Base-by-base conservation (phyloP, 1,140 invertebrate species). In the Drosophila pectinifera region DNA sequence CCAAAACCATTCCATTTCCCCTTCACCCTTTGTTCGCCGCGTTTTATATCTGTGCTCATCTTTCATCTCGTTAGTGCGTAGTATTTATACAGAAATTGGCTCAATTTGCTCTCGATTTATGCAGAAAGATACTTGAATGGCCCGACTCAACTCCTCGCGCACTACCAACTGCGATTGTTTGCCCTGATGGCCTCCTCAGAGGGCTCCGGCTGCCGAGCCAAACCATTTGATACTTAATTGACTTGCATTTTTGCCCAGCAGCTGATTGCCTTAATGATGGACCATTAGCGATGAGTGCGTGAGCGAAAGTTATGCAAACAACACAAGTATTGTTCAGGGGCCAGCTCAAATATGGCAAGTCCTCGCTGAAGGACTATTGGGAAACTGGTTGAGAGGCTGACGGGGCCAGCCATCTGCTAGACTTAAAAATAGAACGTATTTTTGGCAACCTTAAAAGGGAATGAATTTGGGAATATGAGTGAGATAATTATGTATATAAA, bases 71-170 rank as follows among this genome's bases (percentile, higher is more conserved):
- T 90, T 88, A 90, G 80, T 88, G 73, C 70, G 76, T 83, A 43
- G 79, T 88, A 89, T 88, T 88, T 88, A 88, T 88, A 73, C 73
- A 80, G 76, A 77, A 89, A 89, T 88, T 88, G 84, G 84, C 84
- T 89, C 84, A 89, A 88, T 88, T 88, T 88, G 80, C 80, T 67
- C 73, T 80, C 84, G 84, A 88, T 88, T 88, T 88, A 89, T 89
- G 85, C 84, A 78, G 84, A 68, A 53, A 86, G 69, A 83, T 79
- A 65, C 83, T 88, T 83, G 65, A 88, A 79, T 80, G 73, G 80
- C 84, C 69, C 22, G 22, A 4, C 22, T 22, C 22, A 1, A 2
- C 49, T 61, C 39, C 63, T 46, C 75, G n/a, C n/a, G n/a, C n/a
- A 39, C 38, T n/a, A n/a, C 14, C 14, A 39, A 51, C 49, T 89